Evolutionary conservation across 2,797 vertebrate species (phyloP), one percentile per base, ranked within the genome.

Genomic region (Gymnothorax reevesii): DNA sequence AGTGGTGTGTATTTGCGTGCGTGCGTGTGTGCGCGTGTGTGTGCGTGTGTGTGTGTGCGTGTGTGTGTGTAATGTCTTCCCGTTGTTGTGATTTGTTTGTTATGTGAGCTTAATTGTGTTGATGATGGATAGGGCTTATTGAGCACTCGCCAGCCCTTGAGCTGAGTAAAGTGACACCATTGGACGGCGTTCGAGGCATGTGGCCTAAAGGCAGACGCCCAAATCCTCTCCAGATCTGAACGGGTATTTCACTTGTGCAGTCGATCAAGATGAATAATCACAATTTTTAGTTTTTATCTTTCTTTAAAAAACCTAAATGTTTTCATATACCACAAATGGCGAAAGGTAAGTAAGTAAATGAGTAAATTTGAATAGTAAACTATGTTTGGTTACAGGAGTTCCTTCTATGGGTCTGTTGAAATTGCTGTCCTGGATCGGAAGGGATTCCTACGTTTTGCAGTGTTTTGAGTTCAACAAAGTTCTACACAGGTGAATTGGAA

Each of bases 131-230:
- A 82, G 42, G 54, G 17, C 42, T 88, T 83, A 20, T 54, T 59
- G 85, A 66, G 84, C 86, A 57, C 49, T 64, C 64, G 82, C 84
- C 71, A 84, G 69, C 73, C 10, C 17, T 33, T 64, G 60, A 82
- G 79, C 64, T 55, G n/a, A 69, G 85, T 57, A 87, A 57, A 62
- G 80, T 22, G 62, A 85, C 79, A 77, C 22, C 73, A 55, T 77
- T 87, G 90, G 90, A 91, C 90, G 90, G 90, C 89, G 92, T 93
- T 90, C 92, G 92, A 93, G 86, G 91, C 90, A 86, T 88, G 69
- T 90, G 79, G 85, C 52, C 62, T 54, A 54, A 80, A 86, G 62
- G 12, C 22, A 20, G 17, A 54, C 25, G 17, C 0, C 25, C 83
- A 52, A 82, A 54, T 57, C n/a, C 62, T 66, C 17, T 17, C 60